Evolutionary conservation across 2,888 invertebrate species (phyloP), one percentile per base, ranked within the genome.

Genomic region (Homarus gammarus): DNA sequence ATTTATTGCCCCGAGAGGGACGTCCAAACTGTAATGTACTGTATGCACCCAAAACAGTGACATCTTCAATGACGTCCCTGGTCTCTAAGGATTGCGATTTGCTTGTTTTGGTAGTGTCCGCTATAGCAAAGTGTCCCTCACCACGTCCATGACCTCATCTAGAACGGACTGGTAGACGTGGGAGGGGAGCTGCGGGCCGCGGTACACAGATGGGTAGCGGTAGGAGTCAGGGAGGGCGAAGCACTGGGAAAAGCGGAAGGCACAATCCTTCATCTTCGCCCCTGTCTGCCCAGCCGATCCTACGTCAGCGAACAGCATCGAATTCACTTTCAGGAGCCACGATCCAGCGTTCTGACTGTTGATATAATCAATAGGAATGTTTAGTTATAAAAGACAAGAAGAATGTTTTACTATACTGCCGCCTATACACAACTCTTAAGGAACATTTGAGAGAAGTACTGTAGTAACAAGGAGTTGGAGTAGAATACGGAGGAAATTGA

Each of bases 241-340:
- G 75, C 87, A 88, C 31, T 75, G 44, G 44, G 87, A 83, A 49
- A 61, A 88, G 12, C 87, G 68, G 22, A 82, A 40, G 56, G 81
- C 81, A n/a, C 61, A 61, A 31, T 31, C 75, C 10, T 64, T 8
- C 12, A 56, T 22, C 44, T 38, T 38, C 12, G 87, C 87, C 22
- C 87, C 87, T 10, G 40, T 49, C 31, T 64, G 38, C 0, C 87
- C 87, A n/a, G 87, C 87, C 31, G 40, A 61, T 0, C 38, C 73
- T 22, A 73, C 83, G 22, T n/a, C 75, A 18, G 40, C 27, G 61
- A 73, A 88, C 44, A 82, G 38, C 27, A 87, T 83, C 22, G 82
- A 27, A 31, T 88, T 88, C 6, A 83, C 87, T 38, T 68, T 88
- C 68, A 44, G 31, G 22, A 88, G 75, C 87, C 87, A 88, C 15